Evolutionary conservation across 2,113 vertebrate genomes (phyloP).

Genomic region (Poicephalus meyeri): DNA sequence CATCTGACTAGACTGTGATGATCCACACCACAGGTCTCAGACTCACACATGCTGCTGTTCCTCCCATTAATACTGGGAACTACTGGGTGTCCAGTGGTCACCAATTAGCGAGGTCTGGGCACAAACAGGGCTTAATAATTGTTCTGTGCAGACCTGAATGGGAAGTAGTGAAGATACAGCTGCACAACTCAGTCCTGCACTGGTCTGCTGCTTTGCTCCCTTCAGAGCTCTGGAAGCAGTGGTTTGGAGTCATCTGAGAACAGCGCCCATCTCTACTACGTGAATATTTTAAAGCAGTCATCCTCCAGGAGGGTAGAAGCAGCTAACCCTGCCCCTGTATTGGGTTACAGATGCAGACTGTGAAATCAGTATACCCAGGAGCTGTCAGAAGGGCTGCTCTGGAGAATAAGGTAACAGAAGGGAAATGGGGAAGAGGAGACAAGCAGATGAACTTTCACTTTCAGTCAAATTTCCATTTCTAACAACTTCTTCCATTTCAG

Average conservation of each 20-base stretch:
- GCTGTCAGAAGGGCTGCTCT: not conserved
- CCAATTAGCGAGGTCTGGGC: not conserved
- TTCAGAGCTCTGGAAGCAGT: not conserved
- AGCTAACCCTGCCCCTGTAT: not conserved
- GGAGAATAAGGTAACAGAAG: not conserved
- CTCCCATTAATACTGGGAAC: not conserved
- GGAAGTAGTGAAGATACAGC: not conserved
- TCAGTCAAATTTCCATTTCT: slow-evolving; percentile 57
- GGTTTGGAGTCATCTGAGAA: slow-evolving; percentile 36
- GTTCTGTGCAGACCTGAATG: not conserved
- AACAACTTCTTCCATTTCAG: slow-evolving; percentile 52
- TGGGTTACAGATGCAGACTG: not conserved
- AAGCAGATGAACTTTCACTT: slow-evolving; percentile 45
- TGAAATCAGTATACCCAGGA: not conserved
- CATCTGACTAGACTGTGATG: not conserved
- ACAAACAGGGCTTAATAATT: not conserved
- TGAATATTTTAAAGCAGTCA: slow-evolving; percentile 55
- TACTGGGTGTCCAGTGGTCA: not conserved
- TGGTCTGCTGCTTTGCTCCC: not conserved
- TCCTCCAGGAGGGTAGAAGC: not conserved
- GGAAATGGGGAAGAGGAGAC: slow-evolving; percentile 8
- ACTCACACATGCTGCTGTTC: not conserved
- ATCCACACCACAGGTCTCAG: not conserved
- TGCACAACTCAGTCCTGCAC: not conserved
- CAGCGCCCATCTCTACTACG: not conserved